Evolutionary conservation across 1,140 invertebrate species (phyloP), one percentile per base, ranked within the genome.

Genomic region (Drosophila leontia): DNA sequence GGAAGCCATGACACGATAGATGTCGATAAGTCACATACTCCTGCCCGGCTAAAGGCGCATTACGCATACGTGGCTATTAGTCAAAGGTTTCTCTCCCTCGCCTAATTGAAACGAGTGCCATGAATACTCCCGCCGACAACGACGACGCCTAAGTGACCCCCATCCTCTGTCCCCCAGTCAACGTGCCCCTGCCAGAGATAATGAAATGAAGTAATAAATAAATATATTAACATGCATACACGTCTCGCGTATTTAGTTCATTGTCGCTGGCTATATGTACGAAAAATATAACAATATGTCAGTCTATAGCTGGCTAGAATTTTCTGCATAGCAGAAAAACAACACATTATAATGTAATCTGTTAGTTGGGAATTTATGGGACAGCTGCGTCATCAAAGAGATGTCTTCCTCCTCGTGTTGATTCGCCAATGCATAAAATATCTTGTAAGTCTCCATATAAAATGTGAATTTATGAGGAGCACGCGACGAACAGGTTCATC

Each of bases 21-120:
- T 72, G 78, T 42, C 78, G 84, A 88, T 88, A 88, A 88, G 84
- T 88, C 84, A 88, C 84, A 88, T 64, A 88, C 83, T 80, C 67
- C 53, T 39, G 50, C 51, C 29, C 7, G 41, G 39, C 47, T 50
- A 69, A 50, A 55, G 48, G 51, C 47, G 59, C 82, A 80, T 72
- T 85, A 77, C 63, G 56, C 67, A 60, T 72, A 72, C 69, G 69
- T 72, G 69, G 69, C 69, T 60, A 59, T 77, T 80, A 64, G 62
- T 74, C 75, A 74, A 77, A 67, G 65, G 65, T 56, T 82, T 63
- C 34, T 45, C 34, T 12, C 9, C 53, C 45, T 45, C 50, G 41
- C 50, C 62, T 86, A 78, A 86, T 87, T 85, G 79, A 85, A 86
- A 75, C 70, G 41, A 51, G 45, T 63, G 55, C 50, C 82, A 77